A percentile compares a stretch with the other conserved stretches of the same genome.
These are phyloP conservation scores for Macaca fascicularis DNA, from an alignment of 2,113 vertebrate species.

Conservation along the genomic window T2T-MFA8v1.1 NC_088394.1:78324001-78324500, in stretches of 20 bases:
- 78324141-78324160: neutral
- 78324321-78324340: neutral
- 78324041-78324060: neutral
- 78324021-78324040: neutral
- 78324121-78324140: neutral
- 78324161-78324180: neutral
- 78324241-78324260: neutral
- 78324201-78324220: neutral
- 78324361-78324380: neutral
- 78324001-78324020: neutral
- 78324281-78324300: neutral
- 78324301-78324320: neutral
- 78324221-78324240: neutral
- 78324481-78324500: neutral
- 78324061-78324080: neutral
- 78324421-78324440: neutral
- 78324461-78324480: neutral
- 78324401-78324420: neutral
- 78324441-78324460: neutral
- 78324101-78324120: neutral
- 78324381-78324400: neutral
- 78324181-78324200: accelerated
- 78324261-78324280: neutral
- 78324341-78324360: neutral
- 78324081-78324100: neutral